Conservation (phyloP, 1,140 invertebrate species). For the Drosophila nasuta region DNA sequence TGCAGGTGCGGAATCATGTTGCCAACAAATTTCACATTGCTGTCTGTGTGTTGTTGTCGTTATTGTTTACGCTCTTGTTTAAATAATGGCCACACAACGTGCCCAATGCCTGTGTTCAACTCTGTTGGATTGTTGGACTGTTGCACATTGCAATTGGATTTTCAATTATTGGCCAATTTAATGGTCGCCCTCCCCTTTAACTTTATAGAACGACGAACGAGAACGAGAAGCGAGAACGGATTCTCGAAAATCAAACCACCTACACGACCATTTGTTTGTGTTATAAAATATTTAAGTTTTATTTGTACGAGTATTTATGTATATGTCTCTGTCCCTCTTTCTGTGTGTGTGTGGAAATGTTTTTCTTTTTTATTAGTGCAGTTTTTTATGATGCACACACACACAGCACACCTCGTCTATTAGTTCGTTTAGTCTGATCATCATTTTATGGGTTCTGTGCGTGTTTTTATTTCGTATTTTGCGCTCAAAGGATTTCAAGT, state of each 20-base stretch:
- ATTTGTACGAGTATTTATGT: conserved; percentile 57
- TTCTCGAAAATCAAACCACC: conserved; percentile 32
- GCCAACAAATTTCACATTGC: conserved; percentile 64
- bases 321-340: conserved; percentile 9
- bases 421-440: conserved; percentile 18
- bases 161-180: conserved; percentile 83
- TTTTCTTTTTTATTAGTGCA: conserved; percentile 71
- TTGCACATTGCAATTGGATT: conserved; percentile 74
- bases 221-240: background rate
- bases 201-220: background rate
- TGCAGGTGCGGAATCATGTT: conserved; percentile 55
- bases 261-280: conserved; percentile 41
- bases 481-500: conserved; percentile 83
- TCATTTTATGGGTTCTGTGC: conserved; percentile 77
- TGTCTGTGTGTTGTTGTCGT: conserved; percentile 67
- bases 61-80: conserved; percentile 83
- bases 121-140: conserved; percentile 7
- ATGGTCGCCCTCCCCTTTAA: conserved; percentile 43
- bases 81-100: conserved; percentile 80
- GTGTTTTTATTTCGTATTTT: conserved; percentile 78
- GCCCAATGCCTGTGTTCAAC: conserved; percentile 24
- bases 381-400: conserved; percentile 70
- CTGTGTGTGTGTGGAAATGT: conserved; percentile 49
- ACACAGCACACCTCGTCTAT: conserved; percentile 12
- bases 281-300: conserved; percentile 50